A percentile compares a stretch with the other conserved stretches of the same genome.
Conservation (phyloP, 2,113 vertebrate species). For the Polypterus bichir region DNA sequence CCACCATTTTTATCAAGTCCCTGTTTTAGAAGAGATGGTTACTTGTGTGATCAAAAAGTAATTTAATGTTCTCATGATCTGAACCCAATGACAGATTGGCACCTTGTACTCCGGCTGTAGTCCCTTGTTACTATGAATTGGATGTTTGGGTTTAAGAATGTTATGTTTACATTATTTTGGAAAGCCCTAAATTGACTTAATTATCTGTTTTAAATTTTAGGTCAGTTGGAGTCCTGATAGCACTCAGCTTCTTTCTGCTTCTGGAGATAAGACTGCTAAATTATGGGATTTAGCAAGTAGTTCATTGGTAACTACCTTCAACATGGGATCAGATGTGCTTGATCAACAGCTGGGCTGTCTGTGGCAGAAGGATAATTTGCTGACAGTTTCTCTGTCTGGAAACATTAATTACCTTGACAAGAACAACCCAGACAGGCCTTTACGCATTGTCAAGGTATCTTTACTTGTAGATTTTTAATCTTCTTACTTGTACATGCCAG, state of each 20-base stretch:
- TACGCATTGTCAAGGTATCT: constrained; percentile 76
- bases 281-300: constrained; percentile 78
- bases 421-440: constrained; percentile 79
- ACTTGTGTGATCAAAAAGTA: too few species aligned
- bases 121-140: too few species aligned
- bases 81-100: too few species aligned
- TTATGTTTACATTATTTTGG: not conserved
- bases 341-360: constrained; percentile 96
- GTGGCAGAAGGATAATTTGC: constrained; percentile 83
- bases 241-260: constrained; percentile 81
- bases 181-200: not conserved
- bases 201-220: constrained; percentile 23
- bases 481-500: not conserved
- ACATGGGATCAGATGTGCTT: constrained; percentile 66
- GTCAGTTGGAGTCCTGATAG: constrained; percentile 82
- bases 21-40: too few species aligned
- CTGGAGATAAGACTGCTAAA: constrained; percentile 89
- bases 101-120: too few species aligned
- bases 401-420: constrained; percentile 96
- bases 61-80: too few species aligned
- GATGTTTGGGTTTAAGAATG: not conserved
- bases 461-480: not conserved
- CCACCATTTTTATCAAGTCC: too few species aligned
- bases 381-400: constrained; percentile 80
- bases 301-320: constrained; percentile 71